Evolutionary conservation across 64 coral and sea anemone genomes (phyloP).

Genomic region (Montipora sp.): DNA sequence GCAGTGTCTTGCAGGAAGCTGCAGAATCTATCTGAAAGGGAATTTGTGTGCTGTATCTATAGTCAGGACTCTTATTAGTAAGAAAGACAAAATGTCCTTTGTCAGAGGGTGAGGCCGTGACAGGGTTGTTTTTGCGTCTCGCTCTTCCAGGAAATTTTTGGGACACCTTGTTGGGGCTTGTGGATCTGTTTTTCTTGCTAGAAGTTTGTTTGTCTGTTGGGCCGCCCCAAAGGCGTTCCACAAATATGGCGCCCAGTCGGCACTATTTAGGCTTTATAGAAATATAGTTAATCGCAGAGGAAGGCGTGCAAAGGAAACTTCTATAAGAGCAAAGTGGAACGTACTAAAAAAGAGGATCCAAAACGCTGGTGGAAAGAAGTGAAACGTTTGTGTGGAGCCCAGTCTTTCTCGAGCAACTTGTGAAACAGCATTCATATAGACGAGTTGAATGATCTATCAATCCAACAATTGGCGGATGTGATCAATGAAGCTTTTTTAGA

Average conservation of each 20-base stretch:
- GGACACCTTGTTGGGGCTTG: too few species aligned
- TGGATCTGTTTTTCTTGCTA: too few species aligned
- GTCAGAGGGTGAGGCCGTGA: neutral
- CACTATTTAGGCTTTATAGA: neutral
- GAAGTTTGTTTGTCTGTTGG: too few species aligned
- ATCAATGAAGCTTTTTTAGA: too few species aligned
- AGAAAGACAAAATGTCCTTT: neutral
- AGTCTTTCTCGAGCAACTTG: conserved; percentile 13
- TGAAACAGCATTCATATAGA: neutral
- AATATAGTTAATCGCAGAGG: conserved; percentile 26
- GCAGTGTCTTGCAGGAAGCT: conserved; percentile 44
- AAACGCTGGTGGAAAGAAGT: conserved; percentile 68
- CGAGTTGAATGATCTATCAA: too few species aligned
- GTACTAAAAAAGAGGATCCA: conserved; percentile 29
- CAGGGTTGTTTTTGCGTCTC: neutral
- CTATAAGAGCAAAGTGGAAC: conserved; percentile 36
- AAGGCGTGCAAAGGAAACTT: conserved; percentile 27
- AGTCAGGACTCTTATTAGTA: neutral
- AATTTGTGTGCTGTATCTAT: neutral
- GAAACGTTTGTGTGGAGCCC: conserved; percentile 39
- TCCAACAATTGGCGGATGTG: too few species aligned
- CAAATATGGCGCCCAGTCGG: conserved; percentile 34
- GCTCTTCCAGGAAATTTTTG: too few species aligned
- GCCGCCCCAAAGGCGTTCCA: neutral
- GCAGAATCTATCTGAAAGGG: conserved; percentile 45